Evolutionary conservation across 2,888 invertebrate species (phyloP).

Genomic region (Coelopa pilipes): DNA sequence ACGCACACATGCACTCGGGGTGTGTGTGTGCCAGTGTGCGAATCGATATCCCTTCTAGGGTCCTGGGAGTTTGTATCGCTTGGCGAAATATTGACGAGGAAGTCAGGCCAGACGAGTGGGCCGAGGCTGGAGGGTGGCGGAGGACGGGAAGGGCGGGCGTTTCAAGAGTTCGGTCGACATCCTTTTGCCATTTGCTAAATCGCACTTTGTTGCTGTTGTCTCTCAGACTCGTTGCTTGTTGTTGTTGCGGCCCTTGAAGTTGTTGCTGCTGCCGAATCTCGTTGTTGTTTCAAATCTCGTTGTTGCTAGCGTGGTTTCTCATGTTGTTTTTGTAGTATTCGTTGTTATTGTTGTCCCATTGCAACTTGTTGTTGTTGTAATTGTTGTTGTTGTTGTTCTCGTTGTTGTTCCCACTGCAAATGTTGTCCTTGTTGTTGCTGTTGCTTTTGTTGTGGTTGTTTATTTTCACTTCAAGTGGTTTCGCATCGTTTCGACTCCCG

Average conservation of each 20-base stretch:
- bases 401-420: no score
- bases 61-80: conserved; percentile 23
- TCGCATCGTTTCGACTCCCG: not conserved
- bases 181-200: conserved; percentile 61
- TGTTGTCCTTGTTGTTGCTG: no score
- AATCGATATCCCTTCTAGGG: conserved; percentile 23
- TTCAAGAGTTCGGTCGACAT: conserved; percentile 47
- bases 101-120: conserved; percentile 9
- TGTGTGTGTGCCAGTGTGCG: conserved; percentile 10
- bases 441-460: not conserved
- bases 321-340: no score
- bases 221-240: no score
- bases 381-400: no score
- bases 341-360: no score
- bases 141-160: not conserved
- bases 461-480: not conserved
- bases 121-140: not conserved
- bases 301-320: not conserved
- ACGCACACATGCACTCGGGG: not conserved
- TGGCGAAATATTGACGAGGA: conserved; percentile 30
- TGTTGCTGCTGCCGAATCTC: conserved; percentile 4
- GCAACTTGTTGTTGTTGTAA: no score
- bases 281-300: conserved; percentile 7
- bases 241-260: no score
- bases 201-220: conserved; percentile 49